phyloP scores from a whole-genome alignment of 2,113 vertebrate genomes.

The Cyprinodon brontotheroides region DNA sequence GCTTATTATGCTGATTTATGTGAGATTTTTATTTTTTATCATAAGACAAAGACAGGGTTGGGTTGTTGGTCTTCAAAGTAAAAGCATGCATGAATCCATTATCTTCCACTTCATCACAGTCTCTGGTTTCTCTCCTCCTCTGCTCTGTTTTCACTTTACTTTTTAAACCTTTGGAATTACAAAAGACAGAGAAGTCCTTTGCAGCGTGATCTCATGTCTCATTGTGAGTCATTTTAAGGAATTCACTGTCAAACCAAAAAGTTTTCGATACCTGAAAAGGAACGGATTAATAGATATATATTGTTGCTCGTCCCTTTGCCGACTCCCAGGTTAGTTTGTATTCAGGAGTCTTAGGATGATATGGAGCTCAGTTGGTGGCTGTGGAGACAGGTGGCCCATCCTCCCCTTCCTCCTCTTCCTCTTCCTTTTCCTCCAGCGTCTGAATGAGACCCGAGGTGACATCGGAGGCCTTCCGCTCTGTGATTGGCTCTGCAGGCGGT shows the following conservation, averaged over 20 bases:
- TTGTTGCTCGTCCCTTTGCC: constrained; percentile 58
- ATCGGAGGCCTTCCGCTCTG: constrained; percentile 91
- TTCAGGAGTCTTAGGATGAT: constrained; percentile 45
- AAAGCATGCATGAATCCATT: constrained; percentile 80
- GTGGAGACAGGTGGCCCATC: constrained; percentile 54
- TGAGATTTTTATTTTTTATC: constrained; percentile 61
- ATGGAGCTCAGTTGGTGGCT: constrained; percentile 76
- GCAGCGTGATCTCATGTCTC: constrained; percentile 60
- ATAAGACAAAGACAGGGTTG: constrained; percentile 67
- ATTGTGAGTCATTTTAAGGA: constrained; percentile 50
- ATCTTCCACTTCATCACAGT: constrained; percentile 42
- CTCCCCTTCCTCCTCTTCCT: constrained; percentile 82
- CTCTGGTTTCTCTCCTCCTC: constrained; percentile 25
- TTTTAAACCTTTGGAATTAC: constrained; percentile 66
- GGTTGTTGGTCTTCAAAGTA: constrained; percentile 72
- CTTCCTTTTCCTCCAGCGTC: constrained; percentile 89
- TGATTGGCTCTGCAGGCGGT: constrained; percentile 77
- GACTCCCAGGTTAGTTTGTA: constrained; percentile 63
- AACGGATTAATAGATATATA: constrained; percentile 74
- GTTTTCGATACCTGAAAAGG: constrained; percentile 77
- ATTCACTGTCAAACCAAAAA: constrained; percentile 55
- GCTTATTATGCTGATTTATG: constrained; percentile 68
- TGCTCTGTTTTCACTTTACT: constrained; percentile 37
- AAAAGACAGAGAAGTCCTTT: constrained; percentile 64
- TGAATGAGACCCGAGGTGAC: constrained; percentile 89